Conservation (phyloP, 2,797 vertebrate species). For the Typhlichthys eigenmanni region DNA sequence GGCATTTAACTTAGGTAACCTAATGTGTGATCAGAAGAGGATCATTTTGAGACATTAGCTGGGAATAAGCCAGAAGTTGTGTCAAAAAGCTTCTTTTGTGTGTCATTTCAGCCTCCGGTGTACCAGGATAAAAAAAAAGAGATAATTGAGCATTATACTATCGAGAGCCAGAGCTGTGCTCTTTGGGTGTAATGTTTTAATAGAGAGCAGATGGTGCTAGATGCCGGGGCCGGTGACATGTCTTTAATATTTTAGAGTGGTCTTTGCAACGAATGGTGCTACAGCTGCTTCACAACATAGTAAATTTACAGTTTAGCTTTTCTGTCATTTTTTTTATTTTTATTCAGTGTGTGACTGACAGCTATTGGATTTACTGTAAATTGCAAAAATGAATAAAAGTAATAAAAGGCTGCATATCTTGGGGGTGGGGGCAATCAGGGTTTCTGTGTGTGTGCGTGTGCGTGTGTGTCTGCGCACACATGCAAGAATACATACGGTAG, state of each 20-base stretch:
- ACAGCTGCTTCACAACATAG: constrained; percentile 79
- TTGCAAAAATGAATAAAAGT: constrained; percentile 82
- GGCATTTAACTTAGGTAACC: no score
- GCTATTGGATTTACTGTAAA: constrained; percentile 85
- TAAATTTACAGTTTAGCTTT: constrained; percentile 69
- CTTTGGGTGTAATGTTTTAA: constrained; percentile 77
- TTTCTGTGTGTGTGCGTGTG: constrained; percentile 21
- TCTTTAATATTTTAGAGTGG: constrained; percentile 88
- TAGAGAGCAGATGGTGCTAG: constrained; percentile 82
- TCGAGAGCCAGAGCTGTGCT: constrained; percentile 38
- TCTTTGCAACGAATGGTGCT: constrained; percentile 80
- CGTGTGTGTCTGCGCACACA: constrained; percentile 29
- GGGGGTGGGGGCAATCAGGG: not conserved
- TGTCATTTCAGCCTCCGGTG: constrained; percentile 50
- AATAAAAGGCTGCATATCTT: constrained; percentile 57
- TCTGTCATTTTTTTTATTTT: constrained; percentile 24
- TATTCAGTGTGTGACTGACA: constrained; percentile 75
- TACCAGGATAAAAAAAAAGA: constrained; percentile 41
- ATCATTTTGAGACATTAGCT: not conserved
- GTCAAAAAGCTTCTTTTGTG: constrained; percentile 57
- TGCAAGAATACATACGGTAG: no score
- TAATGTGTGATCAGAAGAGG: no score
- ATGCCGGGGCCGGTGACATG: constrained; percentile 75
- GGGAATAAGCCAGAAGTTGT: constrained; percentile 34
- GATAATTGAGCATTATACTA: constrained; percentile 60